Conservation (phyloP, 2,113 vertebrate genomes). For the Otis tarda region DNA sequence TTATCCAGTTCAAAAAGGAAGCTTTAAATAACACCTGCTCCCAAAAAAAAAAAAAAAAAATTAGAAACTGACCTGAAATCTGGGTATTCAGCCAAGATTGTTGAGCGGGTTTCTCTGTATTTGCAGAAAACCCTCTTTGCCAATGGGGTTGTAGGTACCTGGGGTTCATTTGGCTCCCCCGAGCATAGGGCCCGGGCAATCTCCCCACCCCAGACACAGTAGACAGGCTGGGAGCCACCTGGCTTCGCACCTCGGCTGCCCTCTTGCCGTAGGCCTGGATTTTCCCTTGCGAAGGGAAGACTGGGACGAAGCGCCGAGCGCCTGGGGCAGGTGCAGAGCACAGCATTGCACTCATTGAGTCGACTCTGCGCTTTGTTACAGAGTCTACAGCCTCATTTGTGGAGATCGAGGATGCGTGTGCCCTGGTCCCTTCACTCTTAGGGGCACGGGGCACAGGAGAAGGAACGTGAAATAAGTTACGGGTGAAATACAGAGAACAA, state of each 20-base stretch:
- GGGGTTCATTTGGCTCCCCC: fast-evolving
- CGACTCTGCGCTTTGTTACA: fast-evolving
- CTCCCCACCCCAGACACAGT: fast-evolving
- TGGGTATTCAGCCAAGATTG: fast-evolving
- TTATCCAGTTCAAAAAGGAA: not conserved
- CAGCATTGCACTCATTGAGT: fast-evolving
- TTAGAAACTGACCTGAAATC: not conserved
- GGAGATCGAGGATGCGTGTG: fast-evolving
- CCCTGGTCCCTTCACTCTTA: fast-evolving
- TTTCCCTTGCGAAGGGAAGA: no score
- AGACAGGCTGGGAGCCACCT: fast-evolving
- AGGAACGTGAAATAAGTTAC: not conserved
- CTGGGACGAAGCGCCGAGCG: fast-evolving
- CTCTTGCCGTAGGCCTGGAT: no score
- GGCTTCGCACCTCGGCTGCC: not conserved
- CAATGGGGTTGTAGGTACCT: fast-evolving
- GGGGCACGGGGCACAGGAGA: fast-evolving
- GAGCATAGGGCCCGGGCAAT: fast-evolving
- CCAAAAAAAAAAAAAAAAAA: not conserved
- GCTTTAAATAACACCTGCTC: not conserved
- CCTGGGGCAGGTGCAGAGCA: not conserved
- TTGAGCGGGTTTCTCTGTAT: not conserved
- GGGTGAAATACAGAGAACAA: fast-evolving
- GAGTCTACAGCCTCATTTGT: fast-evolving
- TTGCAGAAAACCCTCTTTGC: not conserved